Conservation (phyloP, 1,140 invertebrate species). For the Eubasilissa regina region DNA sequence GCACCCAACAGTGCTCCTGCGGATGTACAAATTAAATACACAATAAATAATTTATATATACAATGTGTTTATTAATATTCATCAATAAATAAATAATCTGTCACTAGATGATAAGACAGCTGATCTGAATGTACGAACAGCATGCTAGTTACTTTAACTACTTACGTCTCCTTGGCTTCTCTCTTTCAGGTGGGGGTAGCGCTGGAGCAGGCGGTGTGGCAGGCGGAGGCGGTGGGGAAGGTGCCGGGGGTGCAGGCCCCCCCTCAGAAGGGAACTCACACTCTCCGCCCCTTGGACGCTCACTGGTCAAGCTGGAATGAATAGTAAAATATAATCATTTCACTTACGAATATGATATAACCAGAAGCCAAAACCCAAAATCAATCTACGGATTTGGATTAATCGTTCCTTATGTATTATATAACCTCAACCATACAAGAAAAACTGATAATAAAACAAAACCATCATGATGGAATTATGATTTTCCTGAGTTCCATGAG, state of each 20-base stretch:
- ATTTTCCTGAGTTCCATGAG: no score
- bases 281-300: slow-evolving; percentile 61
- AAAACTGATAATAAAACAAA: background rate
- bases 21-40: no score
- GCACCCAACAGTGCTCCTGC: slow-evolving; percentile 64
- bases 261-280: slow-evolving; percentile 66
- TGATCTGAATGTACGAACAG: no score
- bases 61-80: no score
- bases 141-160: background rate
- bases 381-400: no score
- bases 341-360: no score
- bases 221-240: slow-evolving; percentile 60
- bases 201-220: slow-evolving; percentile 54
- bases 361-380: no score
- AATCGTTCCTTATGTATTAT: no score
- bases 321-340: background rate
- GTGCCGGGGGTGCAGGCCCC: slow-evolving; percentile 59
- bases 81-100: no score
- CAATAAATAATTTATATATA: no score
- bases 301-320: slow-evolving; percentile 64
- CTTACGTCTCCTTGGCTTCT: slow-evolving; percentile 54
- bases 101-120: no score
- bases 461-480: background rate
- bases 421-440: no score
- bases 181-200: slow-evolving; percentile 49